Evolutionary conservation across 2,797 vertebrate genomes (phyloP), one percentile per base, ranked within the genome.

Genomic region (Rallus crepitans): DNA sequence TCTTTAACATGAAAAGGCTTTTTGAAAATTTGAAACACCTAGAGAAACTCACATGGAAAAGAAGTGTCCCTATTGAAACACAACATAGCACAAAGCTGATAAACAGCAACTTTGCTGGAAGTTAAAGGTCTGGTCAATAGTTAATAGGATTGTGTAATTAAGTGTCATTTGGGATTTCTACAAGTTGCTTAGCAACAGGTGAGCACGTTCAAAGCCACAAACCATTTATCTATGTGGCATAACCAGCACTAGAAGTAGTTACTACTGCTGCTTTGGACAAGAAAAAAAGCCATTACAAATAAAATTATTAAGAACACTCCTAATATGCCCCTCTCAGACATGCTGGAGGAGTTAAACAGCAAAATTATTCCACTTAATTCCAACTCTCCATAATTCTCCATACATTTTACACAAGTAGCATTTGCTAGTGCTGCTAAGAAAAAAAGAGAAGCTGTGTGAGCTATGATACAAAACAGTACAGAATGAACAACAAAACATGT

Each of bases 161-260:
- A 80, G 56, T 23, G 63, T 69, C 76, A 94, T 76, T 93, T 88
- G 77, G 70, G 80, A 93, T 91, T 69, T 94, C 78, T 91, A 75
- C 60, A 94, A 72, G 91, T 84, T 82, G 80, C 90, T 84, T 84
- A 81, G 95, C 87, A 96, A 94, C 75, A 93, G 72, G 84, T 92
- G 55, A 90, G 31, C 69, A 83, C 7, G 31, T 72, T 91, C 70
- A 82, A 82, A 91, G 66, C 63, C 35, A 90, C 35, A 61, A 90
- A 79, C 14, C 25, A 77, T 68, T 69, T 76, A 65, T 33, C 47
- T 52, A 27, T 6, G 48, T 16, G n/a, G 31, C 87, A 24, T 11
- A 75, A 56, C 31, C 45, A 65, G 45, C 48, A 60, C 72, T 48
- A 72, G 45, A 56, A 80, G 25, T 68, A 77, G 60, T 57, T 56